Percentiles rank a stretch among this genome's conserved stretches.
phyloP scores from a whole-genome alignment of 2,113 vertebrate genomes.

The Tachycineta bicolor region DNA sequence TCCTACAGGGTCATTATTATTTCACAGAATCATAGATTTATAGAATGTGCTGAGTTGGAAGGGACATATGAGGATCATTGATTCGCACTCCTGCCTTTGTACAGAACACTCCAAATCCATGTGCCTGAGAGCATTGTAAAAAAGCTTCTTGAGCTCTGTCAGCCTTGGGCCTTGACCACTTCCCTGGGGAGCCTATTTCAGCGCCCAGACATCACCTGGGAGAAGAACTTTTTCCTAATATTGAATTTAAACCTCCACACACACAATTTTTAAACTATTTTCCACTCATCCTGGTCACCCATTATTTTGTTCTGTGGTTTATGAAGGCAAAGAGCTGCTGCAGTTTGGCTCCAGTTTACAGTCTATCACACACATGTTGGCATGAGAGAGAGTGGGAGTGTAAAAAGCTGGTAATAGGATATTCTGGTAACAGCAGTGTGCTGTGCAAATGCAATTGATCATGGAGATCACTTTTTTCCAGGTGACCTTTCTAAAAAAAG shows the following conservation, averaged over 20 bases:
- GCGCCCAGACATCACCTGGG: background rate
- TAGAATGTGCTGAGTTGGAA: background rate
- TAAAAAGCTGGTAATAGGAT: background rate
- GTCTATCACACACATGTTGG: background rate
- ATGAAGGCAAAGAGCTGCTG: background rate
- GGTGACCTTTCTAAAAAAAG: background rate
- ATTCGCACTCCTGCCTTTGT: background rate
- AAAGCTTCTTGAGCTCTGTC: background rate
- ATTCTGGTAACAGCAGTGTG: background rate
- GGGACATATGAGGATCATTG: background rate
- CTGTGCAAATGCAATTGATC: background rate
- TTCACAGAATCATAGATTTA: background rate
- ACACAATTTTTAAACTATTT: background rate
- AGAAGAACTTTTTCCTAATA: background rate
- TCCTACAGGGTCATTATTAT: background rate
- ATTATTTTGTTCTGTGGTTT: background rate
- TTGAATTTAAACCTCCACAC: background rate
- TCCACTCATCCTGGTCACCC: background rate
- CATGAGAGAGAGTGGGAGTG: background rate
- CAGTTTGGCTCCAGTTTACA: background rate
- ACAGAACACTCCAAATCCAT: background rate
- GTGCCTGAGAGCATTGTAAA: accelerated
- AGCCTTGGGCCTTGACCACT: accelerated
- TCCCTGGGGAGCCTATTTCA: background rate
- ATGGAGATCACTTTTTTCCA: background rate